Conservation (phyloP, 2,113 vertebrate genomes). For the Lutjanus erythropterus region DNA sequence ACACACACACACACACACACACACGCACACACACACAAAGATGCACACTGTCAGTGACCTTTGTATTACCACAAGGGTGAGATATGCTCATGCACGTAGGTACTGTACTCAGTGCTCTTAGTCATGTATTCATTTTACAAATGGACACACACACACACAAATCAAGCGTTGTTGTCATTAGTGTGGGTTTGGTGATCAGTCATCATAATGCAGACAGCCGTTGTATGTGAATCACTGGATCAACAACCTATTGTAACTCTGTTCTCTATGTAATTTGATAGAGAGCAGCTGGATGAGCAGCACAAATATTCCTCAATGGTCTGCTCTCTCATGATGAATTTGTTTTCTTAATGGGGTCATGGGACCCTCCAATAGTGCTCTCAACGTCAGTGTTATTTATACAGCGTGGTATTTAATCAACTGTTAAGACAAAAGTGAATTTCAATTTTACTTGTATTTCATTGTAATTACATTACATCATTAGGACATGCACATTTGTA, state of each 20-base stretch:
- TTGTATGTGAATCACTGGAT: slow-evolving; percentile 54
- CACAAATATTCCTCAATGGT: slow-evolving; percentile 26
- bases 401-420: slow-evolving; percentile 6
- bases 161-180: slow-evolving; percentile 45
- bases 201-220: slow-evolving; percentile 43
- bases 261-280: slow-evolving; percentile 58
- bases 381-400: slow-evolving; percentile 9
- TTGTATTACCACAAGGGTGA: slow-evolving; percentile 25
- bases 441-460: neutral
- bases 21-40: too few relatives aligned
- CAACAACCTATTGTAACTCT: slow-evolving; percentile 67
- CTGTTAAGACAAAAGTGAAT: neutral
- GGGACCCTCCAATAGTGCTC: neutral
- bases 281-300: slow-evolving; percentile 64
- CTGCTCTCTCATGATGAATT: slow-evolving; percentile 5
- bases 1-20: slow-evolving; percentile 6
- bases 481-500: neutral
- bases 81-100: slow-evolving; percentile 7
- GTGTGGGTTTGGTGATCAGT: slow-evolving; percentile 50
- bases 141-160: slow-evolving; percentile 21
- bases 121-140: slow-evolving; percentile 48
- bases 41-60: slow-evolving; percentile 1
- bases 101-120: slow-evolving; percentile 11
- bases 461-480: too few relatives aligned
- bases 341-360: slow-evolving; percentile 22